phyloP scores from a whole-genome alignment of 2,113 vertebrate species.

The Globicephala melas region DNA sequence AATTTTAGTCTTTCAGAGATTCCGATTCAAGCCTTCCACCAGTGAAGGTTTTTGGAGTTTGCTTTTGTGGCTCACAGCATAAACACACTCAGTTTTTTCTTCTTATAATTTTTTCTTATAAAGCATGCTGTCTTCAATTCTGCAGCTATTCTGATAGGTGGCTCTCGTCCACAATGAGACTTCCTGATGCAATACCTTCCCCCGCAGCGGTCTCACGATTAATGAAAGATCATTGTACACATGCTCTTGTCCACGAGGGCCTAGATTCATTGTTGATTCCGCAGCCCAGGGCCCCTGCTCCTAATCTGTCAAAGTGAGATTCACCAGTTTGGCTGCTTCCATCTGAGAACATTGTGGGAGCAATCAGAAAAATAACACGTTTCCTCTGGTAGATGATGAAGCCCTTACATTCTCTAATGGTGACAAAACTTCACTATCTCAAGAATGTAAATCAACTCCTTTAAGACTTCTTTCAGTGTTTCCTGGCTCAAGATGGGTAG shows the following conservation, averaged over 20 bases:
- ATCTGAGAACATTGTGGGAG: not conserved
- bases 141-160: not conserved
- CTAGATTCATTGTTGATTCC: not conserved
- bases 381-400: not conserved
- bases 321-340: not conserved
- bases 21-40: not conserved
- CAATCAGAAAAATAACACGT: not conserved
- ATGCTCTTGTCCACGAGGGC: not conserved
- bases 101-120: not conserved
- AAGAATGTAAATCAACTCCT: not conserved
- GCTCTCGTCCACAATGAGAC: not conserved
- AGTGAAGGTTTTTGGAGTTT: not conserved
- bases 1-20: not conserved
- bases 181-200: too few relatives aligned
- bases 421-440: not conserved
- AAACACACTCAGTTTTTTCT: not conserved
- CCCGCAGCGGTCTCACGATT: not conserved
- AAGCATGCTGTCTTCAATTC: not conserved
- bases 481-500: not conserved
- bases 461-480: not conserved
- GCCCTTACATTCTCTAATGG: not conserved
- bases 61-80: not conserved
- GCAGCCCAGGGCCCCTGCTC: not conserved
- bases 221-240: not conserved
- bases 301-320: not conserved